phyloP scores from a whole-genome alignment of 2,888 invertebrate genomes.

The Tetranychus piercei region DNA sequence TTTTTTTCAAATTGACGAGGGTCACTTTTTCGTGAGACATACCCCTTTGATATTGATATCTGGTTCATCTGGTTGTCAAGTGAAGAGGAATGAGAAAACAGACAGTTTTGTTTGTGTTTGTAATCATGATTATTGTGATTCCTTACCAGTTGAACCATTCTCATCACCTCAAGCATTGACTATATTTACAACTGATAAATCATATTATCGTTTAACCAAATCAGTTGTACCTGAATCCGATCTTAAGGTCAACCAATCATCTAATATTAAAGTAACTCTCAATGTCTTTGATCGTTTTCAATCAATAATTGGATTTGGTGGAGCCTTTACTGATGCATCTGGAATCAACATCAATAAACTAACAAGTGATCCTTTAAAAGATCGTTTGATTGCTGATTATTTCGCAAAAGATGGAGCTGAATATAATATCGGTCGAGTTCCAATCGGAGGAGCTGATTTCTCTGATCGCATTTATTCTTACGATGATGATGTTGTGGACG shows the following conservation, averaged over 20 bases:
- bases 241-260: not conserved
- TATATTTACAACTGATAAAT: not conserved
- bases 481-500: slow-evolving; percentile 30
- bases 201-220: not conserved
- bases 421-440: slow-evolving; percentile 40
- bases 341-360: slow-evolving; percentile 4
- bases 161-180: too few species aligned
- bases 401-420: not conserved
- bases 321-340: slow-evolving; percentile 5
- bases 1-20: too few species aligned
- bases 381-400: not conserved
- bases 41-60: too few species aligned
- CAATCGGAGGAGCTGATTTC: slow-evolving; percentile 31
- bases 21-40: too few species aligned
- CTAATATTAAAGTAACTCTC: not conserved
- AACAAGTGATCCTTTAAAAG: not conserved
- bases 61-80: too few species aligned
- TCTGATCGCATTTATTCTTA: not conserved
- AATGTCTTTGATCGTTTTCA: not conserved
- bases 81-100: too few species aligned
- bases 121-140: not conserved
- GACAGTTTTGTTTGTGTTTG: slow-evolving; percentile 1
- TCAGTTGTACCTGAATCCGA: not conserved
- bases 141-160: not conserved
- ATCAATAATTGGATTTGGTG: slow-evolving; percentile 9